Conservation (phyloP, 2,888 invertebrate species). For the Diploptera punctata region DNA sequence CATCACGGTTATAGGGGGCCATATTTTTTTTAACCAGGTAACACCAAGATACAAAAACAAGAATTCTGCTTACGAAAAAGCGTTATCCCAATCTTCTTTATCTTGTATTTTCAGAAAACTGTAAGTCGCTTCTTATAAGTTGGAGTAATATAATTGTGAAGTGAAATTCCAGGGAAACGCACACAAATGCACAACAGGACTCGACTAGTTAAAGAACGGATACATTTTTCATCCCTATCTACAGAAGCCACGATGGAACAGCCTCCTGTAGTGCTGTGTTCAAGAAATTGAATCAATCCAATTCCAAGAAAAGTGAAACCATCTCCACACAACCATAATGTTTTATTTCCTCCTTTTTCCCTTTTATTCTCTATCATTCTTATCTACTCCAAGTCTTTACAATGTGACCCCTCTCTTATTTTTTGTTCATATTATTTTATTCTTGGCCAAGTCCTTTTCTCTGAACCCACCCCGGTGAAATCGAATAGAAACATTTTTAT, state of each 20-base stretch:
- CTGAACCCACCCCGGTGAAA: background rate
- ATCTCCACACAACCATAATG: background rate
- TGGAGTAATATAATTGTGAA: too few relatives aligned
- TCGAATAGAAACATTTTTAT: background rate
- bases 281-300: slow-evolving; percentile 6
- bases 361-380: background rate
- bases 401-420: background rate
- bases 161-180: too few relatives aligned
- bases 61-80: too few relatives aligned
- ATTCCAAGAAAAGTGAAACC: background rate
- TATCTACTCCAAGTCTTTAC: background rate
- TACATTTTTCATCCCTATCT: background rate
- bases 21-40: too few relatives aligned
- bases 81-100: too few relatives aligned
- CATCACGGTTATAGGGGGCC: too few relatives aligned
- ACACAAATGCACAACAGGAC: too few relatives aligned
- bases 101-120: too few relatives aligned
- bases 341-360: background rate
- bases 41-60: too few relatives aligned
- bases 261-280: background rate
- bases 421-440: background rate
- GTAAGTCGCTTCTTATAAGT: too few relatives aligned
- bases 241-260: background rate
- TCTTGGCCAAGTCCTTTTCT: background rate
- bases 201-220: background rate